Conservation (phyloP, 1,140 invertebrate species). For the Oscheius sp. region DNA sequence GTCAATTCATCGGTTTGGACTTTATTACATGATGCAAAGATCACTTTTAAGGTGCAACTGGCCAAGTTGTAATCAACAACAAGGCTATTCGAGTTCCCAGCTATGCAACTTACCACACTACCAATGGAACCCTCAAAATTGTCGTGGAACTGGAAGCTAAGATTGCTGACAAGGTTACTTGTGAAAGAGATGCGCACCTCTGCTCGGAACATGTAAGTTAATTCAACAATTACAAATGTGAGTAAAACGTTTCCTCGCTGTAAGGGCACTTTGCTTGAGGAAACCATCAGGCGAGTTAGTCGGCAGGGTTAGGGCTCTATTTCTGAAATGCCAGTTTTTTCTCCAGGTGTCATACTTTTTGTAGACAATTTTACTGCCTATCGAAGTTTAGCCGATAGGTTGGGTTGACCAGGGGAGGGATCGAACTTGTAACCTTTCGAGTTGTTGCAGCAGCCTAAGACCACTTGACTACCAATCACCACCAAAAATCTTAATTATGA, state of each 20-base stretch:
- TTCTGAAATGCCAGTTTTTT: too few species aligned
- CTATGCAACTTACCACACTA: slow-evolving; percentile 56
- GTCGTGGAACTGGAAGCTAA: slow-evolving; percentile 57
- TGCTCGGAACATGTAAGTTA: slow-evolving; percentile 57
- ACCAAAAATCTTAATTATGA: too few species aligned
- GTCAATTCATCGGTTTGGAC: slow-evolving; percentile 55
- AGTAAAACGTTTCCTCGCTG: neutral
- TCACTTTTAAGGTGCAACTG: slow-evolving; percentile 45
- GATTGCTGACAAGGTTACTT: slow-evolving; percentile 50
- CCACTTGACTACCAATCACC: too few species aligned
- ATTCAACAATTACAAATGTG: neutral
- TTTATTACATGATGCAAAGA: neutral
- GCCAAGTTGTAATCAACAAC: slow-evolving; percentile 60
- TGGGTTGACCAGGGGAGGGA: too few species aligned
- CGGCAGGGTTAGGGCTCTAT: too few species aligned
- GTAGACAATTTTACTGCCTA: too few species aligned
- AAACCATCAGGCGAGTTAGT: too few species aligned
- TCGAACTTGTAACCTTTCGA: too few species aligned
- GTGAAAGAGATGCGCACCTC: slow-evolving; percentile 46
- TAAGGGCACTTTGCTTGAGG: too few species aligned
- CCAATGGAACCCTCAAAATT: slow-evolving; percentile 57
- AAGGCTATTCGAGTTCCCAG: slow-evolving; percentile 60
- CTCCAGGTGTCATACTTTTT: too few species aligned
- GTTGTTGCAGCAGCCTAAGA: too few species aligned
- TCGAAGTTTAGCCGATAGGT: too few species aligned